Evolutionary conservation across 2,888 invertebrate genomes (phyloP), one percentile per base, ranked within the genome.

Genomic region (Meteorus cinctellus): DNA sequence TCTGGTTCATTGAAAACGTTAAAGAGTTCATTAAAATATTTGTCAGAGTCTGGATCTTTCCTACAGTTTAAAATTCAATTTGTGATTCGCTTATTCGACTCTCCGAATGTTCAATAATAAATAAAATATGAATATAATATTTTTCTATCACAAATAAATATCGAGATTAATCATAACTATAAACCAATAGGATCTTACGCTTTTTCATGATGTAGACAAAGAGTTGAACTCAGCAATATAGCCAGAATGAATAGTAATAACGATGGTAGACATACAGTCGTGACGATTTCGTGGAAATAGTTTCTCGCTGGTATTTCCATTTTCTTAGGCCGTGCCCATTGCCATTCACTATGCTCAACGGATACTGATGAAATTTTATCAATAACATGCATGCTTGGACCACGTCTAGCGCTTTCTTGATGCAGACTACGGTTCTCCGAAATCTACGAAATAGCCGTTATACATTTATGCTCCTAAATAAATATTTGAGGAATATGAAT

Each of bases 131-230:
- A 48, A 68, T 68, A 48, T 6, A n/a, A n/a, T 31, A 29, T 14
- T 27, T 60, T 41, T 41, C 24, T 0, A 60, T 34, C 27, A 19
- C 24, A 63, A 63, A 68, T 63, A 16, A 29, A 68, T 62, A 29
- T 45, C 10, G 10, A 12, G 24, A 65, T 45, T n/a, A n/a, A 48
- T 10, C 3, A 71, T 55, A 2, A 5, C 16, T 27, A 29, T 63
- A 14, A 67, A 62, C 34, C 0, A 29, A 59, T 55, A 0, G 59
- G 77, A 16, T n/a, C 95, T 95, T 89, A 96, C 95, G 94, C 91
- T 86, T 94, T 93, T 80, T 94, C 94, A 84, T 95, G 94, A 81
- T 95, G 93, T 81, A 95, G 93, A 88, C 96, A 96, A 14, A 96
- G 90, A 0, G 95, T 93, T 2, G 94, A 92, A 0, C 95, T 94